phyloP scores from a whole-genome alignment of 2,797 vertebrate genomes.

The Enteromius fasciolatus region DNA sequence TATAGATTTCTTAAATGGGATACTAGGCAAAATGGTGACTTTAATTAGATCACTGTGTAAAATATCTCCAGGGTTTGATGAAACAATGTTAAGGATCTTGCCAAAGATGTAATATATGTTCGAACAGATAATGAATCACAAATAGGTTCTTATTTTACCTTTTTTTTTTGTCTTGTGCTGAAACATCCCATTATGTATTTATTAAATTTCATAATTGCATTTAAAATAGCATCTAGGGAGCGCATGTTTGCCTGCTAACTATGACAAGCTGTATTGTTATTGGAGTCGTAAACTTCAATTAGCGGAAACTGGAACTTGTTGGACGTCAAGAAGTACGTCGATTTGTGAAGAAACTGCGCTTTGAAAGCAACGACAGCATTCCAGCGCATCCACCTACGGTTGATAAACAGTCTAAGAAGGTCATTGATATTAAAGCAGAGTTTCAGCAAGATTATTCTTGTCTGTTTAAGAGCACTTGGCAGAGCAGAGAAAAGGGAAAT shows the following conservation, averaged over 20 bases:
- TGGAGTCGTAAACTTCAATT: constrained; percentile 40
- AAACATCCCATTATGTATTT: constrained; percentile 72
- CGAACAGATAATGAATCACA: constrained; percentile 84
- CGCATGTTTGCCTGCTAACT: constrained; percentile 72
- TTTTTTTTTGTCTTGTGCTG: constrained; percentile 72
- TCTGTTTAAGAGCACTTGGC: constrained; percentile 74
- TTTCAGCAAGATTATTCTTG: constrained; percentile 67
- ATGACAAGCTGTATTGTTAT: constrained; percentile 57
- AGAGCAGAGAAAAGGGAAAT: constrained; percentile 59
- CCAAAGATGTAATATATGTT: constrained; percentile 82
- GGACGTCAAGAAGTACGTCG: constrained; percentile 4
- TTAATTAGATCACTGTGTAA: constrained; percentile 85
- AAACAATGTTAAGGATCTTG: constrained; percentile 83
- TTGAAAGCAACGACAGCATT: constrained; percentile 34
- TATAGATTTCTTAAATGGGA: constrained; percentile 85
- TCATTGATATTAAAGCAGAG: constrained; percentile 68
- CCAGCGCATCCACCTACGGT: constrained; percentile 41
- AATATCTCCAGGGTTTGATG: constrained; percentile 84
- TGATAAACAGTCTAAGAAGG: constrained; percentile 70
- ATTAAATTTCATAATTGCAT: constrained; percentile 74
- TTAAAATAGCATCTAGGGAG: constrained; percentile 73
- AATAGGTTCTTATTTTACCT: constrained; percentile 77
- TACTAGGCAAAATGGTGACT: constrained; percentile 78
- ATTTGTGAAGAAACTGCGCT: constrained; percentile 24
- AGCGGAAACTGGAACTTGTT: constrained; percentile 3